phyloP scores from a whole-genome alignment of 1,140 invertebrate genomes.

The Geopemphigus sp. region DNA sequence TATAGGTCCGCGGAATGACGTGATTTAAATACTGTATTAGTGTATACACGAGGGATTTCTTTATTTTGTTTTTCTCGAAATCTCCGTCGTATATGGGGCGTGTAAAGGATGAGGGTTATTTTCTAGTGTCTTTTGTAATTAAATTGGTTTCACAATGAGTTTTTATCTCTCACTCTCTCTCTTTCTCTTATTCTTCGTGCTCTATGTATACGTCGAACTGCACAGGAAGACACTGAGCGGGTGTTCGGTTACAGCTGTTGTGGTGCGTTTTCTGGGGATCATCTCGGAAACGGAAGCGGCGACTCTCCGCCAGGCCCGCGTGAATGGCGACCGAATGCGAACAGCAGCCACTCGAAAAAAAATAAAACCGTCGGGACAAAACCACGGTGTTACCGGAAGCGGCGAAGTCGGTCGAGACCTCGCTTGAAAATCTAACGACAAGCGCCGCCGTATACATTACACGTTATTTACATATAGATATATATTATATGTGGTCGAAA shows the following conservation, averaged over 20 bases:
- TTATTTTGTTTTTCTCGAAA: neutral
- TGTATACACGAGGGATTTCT: neutral
- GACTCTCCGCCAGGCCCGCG: neutral
- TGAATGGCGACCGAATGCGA: conserved; percentile 6
- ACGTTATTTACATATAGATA: neutral
- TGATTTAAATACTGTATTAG: neutral
- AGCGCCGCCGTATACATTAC: neutral
- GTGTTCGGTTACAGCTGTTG: conserved; percentile 47
- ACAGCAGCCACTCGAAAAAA: conserved; percentile 10
- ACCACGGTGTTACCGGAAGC: conserved; percentile 6
- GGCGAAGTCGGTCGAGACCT: conserved; percentile 1
- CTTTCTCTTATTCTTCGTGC: neutral
- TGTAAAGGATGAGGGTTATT: conserved; percentile 18
- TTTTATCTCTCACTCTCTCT: neutral
- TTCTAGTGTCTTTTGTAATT: conserved; percentile 46
- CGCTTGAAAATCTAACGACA: neutral
- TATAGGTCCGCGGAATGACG: neutral
- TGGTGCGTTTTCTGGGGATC: conserved; percentile 8
- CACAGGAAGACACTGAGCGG: conserved; percentile 26
- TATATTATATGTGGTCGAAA: neutral
- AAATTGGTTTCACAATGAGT: conserved; percentile 40
- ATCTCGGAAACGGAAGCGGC: conserved; percentile 45
- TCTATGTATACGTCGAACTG: neutral
- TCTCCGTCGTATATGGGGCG: neutral
- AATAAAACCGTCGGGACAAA: neutral